These are phyloP conservation scores for Cantharis flavilabris DNA, from an alignment of 2,888 invertebrate genomes.

Conservation along the genomic window DNA sequence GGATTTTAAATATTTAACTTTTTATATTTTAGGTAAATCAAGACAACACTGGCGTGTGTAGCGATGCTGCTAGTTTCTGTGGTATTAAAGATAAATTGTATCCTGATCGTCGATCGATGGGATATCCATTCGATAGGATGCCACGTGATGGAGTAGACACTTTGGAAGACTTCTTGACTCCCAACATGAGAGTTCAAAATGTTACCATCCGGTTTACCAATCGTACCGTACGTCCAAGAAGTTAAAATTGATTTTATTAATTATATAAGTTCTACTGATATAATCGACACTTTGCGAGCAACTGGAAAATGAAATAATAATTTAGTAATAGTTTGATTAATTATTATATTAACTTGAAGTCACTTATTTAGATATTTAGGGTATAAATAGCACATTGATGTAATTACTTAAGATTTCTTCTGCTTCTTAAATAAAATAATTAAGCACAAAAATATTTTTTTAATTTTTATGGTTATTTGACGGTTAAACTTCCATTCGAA, in stretches of 20 bases:
- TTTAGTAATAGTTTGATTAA: background rate
- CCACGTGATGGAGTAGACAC: constrained; percentile 60
- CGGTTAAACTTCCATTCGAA: no score
- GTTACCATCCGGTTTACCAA: constrained; percentile 65
- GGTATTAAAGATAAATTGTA: constrained; percentile 74
- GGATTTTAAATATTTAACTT: background rate
- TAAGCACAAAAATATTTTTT: background rate
- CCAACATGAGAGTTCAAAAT: constrained; percentile 69
- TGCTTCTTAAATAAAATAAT: background rate
- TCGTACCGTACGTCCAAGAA: constrained; percentile 49
- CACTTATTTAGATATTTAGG: background rate
- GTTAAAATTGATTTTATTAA: background rate
- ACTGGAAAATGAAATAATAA: background rate
- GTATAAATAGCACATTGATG: background rate
- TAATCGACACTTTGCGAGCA: background rate
- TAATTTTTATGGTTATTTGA: no score
- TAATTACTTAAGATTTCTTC: background rate
- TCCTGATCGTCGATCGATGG: constrained; percentile 80
- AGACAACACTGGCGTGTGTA: constrained; percentile 61
- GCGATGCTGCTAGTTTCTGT: constrained; percentile 75
- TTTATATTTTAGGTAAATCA: constrained; percentile 54
- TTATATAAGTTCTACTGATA: background rate
- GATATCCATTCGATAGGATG: constrained; percentile 75
- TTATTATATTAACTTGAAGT: background rate
- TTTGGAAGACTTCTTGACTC: constrained; percentile 66